Evolutionary conservation across 2,113 vertebrate genomes (phyloP), one percentile per base, ranked within the genome.

Genomic region (rat (Rattus norvegicus)): DNA sequence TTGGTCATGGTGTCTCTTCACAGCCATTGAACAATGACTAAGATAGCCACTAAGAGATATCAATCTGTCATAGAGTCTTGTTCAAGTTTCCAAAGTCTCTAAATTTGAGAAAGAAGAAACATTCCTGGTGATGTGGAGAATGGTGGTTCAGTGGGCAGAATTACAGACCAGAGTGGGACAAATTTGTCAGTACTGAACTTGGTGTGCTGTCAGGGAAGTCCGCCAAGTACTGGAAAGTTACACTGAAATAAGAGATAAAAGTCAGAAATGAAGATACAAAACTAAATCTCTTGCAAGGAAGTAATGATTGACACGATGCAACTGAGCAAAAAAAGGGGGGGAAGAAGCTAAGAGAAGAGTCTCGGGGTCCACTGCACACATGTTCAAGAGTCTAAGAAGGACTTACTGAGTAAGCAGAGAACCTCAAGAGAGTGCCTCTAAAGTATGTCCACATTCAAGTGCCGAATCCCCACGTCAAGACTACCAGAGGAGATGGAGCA

Each of bases 251-350:
- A 94, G 69, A 26, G 4, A 65, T 30, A 70, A 73, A 83, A 83
- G 54, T 83, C 54, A 83, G 79, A 81, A 56, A 56, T 36, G 52
- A 91, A 96, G 54, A 88, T 67, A 56, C 84, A 72, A 20, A 86
- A 59, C 39, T 61, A 81, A 90, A 43, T 87, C 59, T 1, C 28
- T 77, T 69, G 28, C 17, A 47, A 88, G 76, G 87, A 91, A 33
- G 12, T 52, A 47, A 70, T 83, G n/a, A 52, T 49, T n/a, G 70
- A 88, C 83, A 67, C 20, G 28, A 52, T 3, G 4, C 61, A 47
- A 28, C n/a, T 65, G 24, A 43, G 20, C 73, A 65, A 16, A 67
- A 22, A 73, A 47, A 88, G 19, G 63, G 69, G n/a, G n/a, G 1
- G 19, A 6, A 28, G 17, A 6, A 20, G 9, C 76, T 47, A 61